Percentiles rank a stretch among this genome's conserved stretches.
Evolutionary conservation across 2,888 invertebrate species (phyloP).

Genomic region (Himalopsyche kuldschensis): DNA sequence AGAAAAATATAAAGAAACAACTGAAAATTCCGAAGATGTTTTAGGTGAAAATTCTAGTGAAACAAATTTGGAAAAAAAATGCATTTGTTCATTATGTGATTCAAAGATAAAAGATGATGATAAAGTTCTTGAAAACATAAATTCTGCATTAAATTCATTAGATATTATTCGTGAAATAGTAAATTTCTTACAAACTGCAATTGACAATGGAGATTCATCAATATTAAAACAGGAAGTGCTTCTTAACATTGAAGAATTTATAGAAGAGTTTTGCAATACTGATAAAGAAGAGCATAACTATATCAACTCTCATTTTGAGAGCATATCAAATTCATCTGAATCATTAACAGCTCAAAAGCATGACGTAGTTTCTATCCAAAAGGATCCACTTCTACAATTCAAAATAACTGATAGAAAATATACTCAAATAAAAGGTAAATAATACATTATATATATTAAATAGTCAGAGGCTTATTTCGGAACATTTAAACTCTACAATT

Average conservation of each 20-base stretch:
- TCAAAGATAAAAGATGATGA: not conserved
- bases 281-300: no score
- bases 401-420: no score
- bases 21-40: not conserved
- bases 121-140: not conserved
- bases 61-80: not conserved
- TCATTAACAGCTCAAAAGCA: not conserved
- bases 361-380: not conserved
- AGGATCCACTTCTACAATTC: no score
- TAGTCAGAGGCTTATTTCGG: no score
- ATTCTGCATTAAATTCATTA: not conserved
- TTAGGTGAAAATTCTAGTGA: not conserved
- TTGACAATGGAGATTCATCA: not conserved
- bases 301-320: not conserved
- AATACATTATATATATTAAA: no score
- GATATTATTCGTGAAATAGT: not conserved
- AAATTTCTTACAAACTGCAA: not conserved
- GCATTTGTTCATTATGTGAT: not conserved
- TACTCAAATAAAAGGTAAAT: no score
- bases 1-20: not conserved
- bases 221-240: not conserved
- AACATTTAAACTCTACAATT: no score
- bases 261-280: no score
- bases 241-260: no score
- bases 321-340: not conserved